Evolutionary conservation across 2,888 invertebrate species (phyloP).

Genomic region (Synanthedon formicaeformis): DNA sequence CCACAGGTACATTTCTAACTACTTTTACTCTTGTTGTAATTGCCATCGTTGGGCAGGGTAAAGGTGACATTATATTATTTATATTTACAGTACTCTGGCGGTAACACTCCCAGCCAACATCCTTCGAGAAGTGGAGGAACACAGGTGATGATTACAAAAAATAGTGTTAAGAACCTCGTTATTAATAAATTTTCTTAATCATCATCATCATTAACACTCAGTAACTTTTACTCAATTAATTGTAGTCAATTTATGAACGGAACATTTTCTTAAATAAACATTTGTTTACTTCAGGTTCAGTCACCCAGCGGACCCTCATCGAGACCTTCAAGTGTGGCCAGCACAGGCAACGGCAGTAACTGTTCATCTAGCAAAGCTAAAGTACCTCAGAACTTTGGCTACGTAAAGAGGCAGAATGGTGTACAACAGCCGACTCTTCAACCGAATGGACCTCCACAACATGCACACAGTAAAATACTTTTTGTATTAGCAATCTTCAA

Average conservation of each 20-base stretch:
- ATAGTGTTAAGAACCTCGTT: neutral
- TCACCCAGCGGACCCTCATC: constrained; percentile 63
- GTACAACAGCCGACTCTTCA: constrained; percentile 54
- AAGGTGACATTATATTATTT: neutral
- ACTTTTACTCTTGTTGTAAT: neutral
- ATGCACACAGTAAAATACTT: constrained; percentile 17
- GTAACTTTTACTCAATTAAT: neutral
- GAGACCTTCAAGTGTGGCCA: constrained; percentile 56
- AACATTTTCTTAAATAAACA: neutral
- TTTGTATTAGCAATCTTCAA: neutral
- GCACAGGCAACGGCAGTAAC: constrained; percentile 66
- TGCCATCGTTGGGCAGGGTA: neutral
- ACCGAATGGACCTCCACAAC: constrained; percentile 48
- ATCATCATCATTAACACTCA: no score
- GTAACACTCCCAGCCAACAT: constrained; percentile 49
- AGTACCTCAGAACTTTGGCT: constrained; percentile 87
- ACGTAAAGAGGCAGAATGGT: constrained; percentile 81
- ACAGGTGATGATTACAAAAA: constrained; percentile 28
- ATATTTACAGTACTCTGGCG: constrained; percentile 38
- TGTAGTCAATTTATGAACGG: neutral
- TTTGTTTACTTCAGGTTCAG: constrained; percentile 41
- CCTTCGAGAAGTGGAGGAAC: constrained; percentile 45
- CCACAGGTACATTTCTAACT: constrained; percentile 39
- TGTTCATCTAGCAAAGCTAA: constrained; percentile 75
- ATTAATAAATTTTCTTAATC: no score